Evolutionary conservation across 1,140 invertebrate genomes (phyloP), one percentile per base, ranked within the genome.

Genomic region (Semibalanus balanoides): DNA sequence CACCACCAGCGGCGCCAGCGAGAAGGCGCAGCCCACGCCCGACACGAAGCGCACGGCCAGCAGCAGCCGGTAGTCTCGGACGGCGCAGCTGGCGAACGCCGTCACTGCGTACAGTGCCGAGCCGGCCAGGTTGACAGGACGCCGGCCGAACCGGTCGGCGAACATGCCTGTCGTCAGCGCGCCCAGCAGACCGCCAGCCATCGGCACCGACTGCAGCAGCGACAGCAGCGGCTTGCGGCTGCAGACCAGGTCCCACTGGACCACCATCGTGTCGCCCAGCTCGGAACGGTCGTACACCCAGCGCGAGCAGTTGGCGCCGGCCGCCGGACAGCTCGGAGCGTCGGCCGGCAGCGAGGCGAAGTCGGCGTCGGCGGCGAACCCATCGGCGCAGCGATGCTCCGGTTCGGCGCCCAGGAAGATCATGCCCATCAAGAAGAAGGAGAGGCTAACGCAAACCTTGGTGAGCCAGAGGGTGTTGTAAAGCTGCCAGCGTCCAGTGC

Each of bases 241-340:
- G 30, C 79, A 80, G 29, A 80, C 79, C 74, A 80, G 71, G 28
- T 79, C 74, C 79, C 79, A 80, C 79, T 80, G 76, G 11, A 9
- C 31, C n/a, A 43, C 86, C 76, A 92, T 87, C 27, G 84, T 85
- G 76, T 93, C 93, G 79, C 88, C 88, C 75, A 87, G 86, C 31
- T 92, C 85, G 30, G 91, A 93, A n/a, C 89, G 90, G 74, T 89
- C 92, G 78, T 95, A 88, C 9, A 92, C 89, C 85, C 95, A 95
- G 17, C 73, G 9, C 14, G 77, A 74, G 7, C 29, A 27, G 22
- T 74, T 77, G 31, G 76, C 76, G 76, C 76, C 76, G 43, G 19
- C 29, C n/a, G 35, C 0, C 22, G 64, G 40, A 29, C 71, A 70
- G 30, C 22, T 29, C 14, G 93, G 25, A 3, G 70, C 70, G 70